Evolutionary conservation across 2,888 invertebrate genomes (phyloP), one percentile per base, ranked within the genome.

Genomic region (Amphipyra tragopoginis): DNA sequence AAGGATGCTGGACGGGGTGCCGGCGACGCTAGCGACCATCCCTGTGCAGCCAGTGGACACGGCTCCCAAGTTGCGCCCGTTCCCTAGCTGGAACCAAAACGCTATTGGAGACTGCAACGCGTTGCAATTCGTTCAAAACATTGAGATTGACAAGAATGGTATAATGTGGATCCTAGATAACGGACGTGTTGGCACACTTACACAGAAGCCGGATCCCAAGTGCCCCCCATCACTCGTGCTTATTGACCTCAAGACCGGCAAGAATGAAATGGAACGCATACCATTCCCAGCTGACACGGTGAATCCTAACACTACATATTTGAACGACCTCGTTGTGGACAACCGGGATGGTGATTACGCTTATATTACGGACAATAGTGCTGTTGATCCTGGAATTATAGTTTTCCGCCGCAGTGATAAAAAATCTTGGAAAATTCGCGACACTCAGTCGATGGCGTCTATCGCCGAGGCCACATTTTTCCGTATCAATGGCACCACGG

Each of bases 281-380:
- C 92, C 92, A 10, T 96, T 97, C 79, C 96, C 97, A 0, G 81
- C 93, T 7, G 93, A 95, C 26, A 95, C 96, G 8, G 96, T 96
- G 0, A 93, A 95, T 21, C 89, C 90, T 0, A 95, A 95, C 42
- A 95, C 94, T 0, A 96, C 96, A 40, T 96, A 96, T 76, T 87
- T 97, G 48, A 97, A 97, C 82, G 97, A 97, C 83, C 93, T 97
- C 48, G 97, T 97, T 0, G 91, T 97, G 26, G 97, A 97, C 81
- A 96, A 96, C 83, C 95, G 96, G 38, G 95, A 96, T 82, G 96
- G 96, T 58, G 96, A 96, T 79, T 96, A 95, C 82, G 97, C 97
- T 0, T 97, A 97, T 81, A 97, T 97, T 39, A 96, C 96, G 0
- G 97, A 97, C 87, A 96, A 96, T 80, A 96, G 96, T 81, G 95